Conservation (phyloP, 1,140 invertebrate species). For the Globodera ellingtonae region DNA sequence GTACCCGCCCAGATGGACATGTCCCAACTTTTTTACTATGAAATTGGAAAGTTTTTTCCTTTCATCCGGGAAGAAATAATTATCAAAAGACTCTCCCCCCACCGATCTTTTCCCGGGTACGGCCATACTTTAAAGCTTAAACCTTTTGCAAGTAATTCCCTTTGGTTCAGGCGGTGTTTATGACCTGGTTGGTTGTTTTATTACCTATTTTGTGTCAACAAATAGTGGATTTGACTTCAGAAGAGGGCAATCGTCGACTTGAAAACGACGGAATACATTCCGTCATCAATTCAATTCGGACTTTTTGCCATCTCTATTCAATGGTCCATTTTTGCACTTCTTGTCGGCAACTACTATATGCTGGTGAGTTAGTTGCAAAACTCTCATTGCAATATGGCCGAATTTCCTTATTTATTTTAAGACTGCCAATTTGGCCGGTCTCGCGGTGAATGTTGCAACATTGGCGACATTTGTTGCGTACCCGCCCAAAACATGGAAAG, state of each 20-base stretch:
- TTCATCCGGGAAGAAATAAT: too few relatives aligned
- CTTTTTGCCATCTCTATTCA: conserved; percentile 59
- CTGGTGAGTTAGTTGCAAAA: conserved; percentile 39
- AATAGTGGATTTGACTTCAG: conserved; percentile 38
- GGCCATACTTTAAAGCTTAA: too few relatives aligned
- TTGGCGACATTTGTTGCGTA: conserved; percentile 58
- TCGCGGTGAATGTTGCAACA: conserved; percentile 57
- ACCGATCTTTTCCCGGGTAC: too few relatives aligned
- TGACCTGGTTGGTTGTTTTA: conserved; percentile 52
- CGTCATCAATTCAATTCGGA: conserved; percentile 59
- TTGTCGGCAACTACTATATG: conserved; percentile 58
- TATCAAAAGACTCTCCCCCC: too few relatives aligned
- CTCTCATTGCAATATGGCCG: background rate
- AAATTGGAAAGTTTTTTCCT: too few relatives aligned
- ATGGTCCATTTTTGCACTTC: conserved; percentile 58
- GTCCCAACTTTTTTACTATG: too few relatives aligned
- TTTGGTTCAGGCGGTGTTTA: conserved; percentile 53
- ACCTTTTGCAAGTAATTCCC: too few relatives aligned
- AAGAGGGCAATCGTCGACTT: conserved; percentile 53
- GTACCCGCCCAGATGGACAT: too few relatives aligned
- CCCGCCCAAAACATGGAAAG: conserved; percentile 63
- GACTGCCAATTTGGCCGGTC: conserved; percentile 61
- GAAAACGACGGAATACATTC: conserved; percentile 61
- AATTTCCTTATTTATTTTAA: conserved; percentile 39
- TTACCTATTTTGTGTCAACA: background rate